Base-by-base conservation (phyloP, 2,888 invertebrate species). In the Dicyrtomina minuta region DNA sequence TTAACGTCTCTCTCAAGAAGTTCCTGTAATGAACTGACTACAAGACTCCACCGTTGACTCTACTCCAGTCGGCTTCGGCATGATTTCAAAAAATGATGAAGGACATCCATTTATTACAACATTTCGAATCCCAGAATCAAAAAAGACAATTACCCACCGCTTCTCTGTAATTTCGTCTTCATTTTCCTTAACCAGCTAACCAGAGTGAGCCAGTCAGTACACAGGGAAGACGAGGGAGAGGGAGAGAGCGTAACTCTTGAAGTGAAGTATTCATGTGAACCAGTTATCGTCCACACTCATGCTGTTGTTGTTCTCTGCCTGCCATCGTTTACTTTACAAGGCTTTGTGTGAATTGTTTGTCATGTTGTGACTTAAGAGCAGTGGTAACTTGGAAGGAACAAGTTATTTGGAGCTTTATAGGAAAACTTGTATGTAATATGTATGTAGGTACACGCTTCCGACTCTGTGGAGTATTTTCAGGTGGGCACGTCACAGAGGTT, bases 1-100 rank as follows among this genome's bases (percentile, higher is more conserved):
- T 65, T 65, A 65, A 65, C 64, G 64, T 65, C 59, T 59, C 59
- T 59, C 59, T 59, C 66, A 59, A 59, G 66, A 59, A 67, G 51
- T 49, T 68, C 68, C 49, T 51, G 53, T 60, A 71, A 70, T 67
- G 69, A 70, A 68, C 68, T 70, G 51, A 65, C 65, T 17, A 27
- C 56, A 20, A 49, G n/a, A n/a, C n/a, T n/a, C 26, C n/a, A 49
- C 10, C 20, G 24, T 13, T 17, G 39, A 44, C 15, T 44, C 49
- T n/a, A n/a, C n/a, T n/a, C 56, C 53, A 53, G 69, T 61, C 55
- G 68, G 70, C 70, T 64, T 64, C 66, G 66, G 67, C 67, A 62
- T 71, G 70, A 71, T 71, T 71, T 71, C 67, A 67, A 59, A 67
- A 33, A 68, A 71, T 68, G 70, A 71, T 71, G 70, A 71, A 71